phyloP scores from a whole-genome alignment of 1,140 invertebrate genomes.

The Heterodera schachtii region DNA sequence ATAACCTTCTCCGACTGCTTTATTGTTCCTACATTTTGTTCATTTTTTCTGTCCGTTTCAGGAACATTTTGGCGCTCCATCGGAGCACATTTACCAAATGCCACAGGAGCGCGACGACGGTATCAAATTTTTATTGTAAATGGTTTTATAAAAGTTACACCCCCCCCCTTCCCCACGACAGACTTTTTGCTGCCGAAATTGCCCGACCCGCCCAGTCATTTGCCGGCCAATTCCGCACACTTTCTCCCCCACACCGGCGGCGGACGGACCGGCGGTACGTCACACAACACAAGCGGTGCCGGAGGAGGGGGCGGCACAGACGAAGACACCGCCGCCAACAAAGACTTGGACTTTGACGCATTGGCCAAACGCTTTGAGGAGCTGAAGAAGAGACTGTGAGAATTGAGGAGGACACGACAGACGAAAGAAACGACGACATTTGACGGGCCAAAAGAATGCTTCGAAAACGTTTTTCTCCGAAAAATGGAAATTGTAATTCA shows the following conservation, averaged over 20 bases:
- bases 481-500: no score
- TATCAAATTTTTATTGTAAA: background rate
- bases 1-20: background rate
- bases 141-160: slow-evolving; percentile 10
- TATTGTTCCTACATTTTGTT: background rate
- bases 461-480: no score
- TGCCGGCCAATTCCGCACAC: slow-evolving; percentile 11
- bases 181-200: slow-evolving; percentile 53
- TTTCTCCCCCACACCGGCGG: background rate
- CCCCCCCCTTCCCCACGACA: slow-evolving; percentile 4
- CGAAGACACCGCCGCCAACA: slow-evolving; percentile 10
- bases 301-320: background rate
- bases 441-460: no score
- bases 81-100: slow-evolving; percentile 54
- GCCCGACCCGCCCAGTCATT: slow-evolving; percentile 54
- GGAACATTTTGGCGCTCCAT: background rate
- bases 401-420: no score
- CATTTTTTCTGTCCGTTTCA: background rate
- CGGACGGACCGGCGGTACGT: background rate
- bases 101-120: slow-evolving; percentile 31
- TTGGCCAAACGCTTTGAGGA: slow-evolving; percentile 44
- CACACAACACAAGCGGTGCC: background rate
- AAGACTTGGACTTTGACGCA: slow-evolving; percentile 49
- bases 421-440: no score
- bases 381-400: slow-evolving; percentile 39